A percentile compares a stretch with the other conserved stretches of the same genome.
Conservation (phyloP, 2,113 vertebrate genomes). For the Condylura cristata region DNA sequence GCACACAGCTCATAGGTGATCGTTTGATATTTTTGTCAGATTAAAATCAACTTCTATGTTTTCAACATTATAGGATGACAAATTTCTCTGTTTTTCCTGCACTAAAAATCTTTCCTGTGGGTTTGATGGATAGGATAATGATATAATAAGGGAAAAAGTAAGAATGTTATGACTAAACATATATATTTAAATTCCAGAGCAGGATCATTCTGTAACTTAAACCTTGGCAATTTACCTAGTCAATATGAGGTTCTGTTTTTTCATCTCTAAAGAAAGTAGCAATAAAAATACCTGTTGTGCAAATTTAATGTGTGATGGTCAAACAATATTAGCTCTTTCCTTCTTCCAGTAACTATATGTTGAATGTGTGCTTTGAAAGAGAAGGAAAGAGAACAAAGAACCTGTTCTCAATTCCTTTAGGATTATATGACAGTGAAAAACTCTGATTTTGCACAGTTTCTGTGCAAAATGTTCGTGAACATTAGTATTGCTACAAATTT, state of each 20-base stretch:
- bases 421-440: neutral
- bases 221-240: neutral
- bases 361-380: neutral
- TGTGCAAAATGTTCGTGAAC: no score
- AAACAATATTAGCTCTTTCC: neutral
- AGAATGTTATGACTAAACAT: neutral
- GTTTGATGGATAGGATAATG: neutral
- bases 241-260: neutral
- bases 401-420: neutral
- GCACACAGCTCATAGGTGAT: neutral
- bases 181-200: neutral
- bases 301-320: neutral
- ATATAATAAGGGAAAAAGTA: neutral
- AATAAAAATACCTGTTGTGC: neutral
- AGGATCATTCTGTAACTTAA: neutral
- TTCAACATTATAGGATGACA: neutral
- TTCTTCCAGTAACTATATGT: conserved; percentile 16
- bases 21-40: neutral
- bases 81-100: neutral
- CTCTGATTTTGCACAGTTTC: neutral
- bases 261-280: neutral
- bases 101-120: neutral
- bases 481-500: neutral
- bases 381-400: neutral
- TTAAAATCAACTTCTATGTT: neutral